Percentiles rank a stretch among this genome's conserved stretches.
These are phyloP conservation scores for Pandion haliaetus DNA, from an alignment of 2,113 vertebrate genomes.

Conservation along the genomic window DNA sequence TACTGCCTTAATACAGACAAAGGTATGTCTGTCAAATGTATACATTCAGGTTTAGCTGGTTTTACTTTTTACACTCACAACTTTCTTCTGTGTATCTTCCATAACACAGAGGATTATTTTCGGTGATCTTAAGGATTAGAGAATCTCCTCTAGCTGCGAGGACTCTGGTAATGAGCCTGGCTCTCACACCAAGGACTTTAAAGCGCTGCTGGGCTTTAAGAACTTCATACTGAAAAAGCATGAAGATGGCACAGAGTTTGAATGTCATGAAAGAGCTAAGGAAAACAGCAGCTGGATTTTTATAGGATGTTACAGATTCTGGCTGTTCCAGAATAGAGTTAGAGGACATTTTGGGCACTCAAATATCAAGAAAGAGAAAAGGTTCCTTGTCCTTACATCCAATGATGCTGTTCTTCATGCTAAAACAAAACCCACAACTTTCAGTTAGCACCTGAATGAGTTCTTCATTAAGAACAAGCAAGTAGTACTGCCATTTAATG, in stretches of 20 bases:
- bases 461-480: background rate
- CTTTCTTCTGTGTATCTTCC: background rate
- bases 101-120: background rate
- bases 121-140: background rate
- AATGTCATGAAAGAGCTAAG: background rate
- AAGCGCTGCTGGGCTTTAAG: background rate
- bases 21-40: background rate
- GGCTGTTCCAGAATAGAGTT: background rate
- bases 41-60: background rate
- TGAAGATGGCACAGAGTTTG: background rate
- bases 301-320: background rate
- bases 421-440: background rate
- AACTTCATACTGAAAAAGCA: background rate
- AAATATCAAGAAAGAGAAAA: background rate
- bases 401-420: background rate
- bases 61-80: background rate
- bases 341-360: background rate
- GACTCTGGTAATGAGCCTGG: background rate
- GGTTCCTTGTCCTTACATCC: background rate
- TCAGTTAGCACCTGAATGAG: background rate
- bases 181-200: background rate
- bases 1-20: background rate
- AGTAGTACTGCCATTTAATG: background rate
- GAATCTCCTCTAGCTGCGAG: background rate
- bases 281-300: background rate